Evolutionary conservation across 2,797 vertebrate genomes (phyloP).

Genomic region (Pipistrellus pipistrellus): DNA sequence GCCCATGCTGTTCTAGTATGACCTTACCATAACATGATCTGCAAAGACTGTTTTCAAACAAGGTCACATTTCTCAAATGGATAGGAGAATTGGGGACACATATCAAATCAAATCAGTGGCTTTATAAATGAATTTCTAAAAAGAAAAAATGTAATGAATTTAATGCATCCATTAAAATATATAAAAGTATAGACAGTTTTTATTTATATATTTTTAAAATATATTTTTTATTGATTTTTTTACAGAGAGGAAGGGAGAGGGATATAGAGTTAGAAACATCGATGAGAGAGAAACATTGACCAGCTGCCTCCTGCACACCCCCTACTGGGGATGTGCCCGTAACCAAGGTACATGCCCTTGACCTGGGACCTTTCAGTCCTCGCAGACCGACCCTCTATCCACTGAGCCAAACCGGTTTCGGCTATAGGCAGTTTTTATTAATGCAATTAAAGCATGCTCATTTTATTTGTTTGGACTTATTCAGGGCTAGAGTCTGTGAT

Average conservation of each 20-base stretch:
- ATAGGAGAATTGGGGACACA: not conserved
- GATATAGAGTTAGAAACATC: no score
- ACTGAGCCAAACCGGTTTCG: no score
- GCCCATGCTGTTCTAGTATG: not conserved
- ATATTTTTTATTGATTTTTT: no score
- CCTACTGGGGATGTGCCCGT: no score
- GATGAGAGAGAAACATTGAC: no score
- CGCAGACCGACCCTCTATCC: no score
- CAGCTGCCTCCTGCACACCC: no score
- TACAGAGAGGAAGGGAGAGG: no score
- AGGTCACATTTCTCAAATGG: not conserved
- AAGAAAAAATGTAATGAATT: not conserved
- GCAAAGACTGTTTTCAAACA: not conserved
- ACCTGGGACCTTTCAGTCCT: no score
- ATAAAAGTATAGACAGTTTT: not conserved
- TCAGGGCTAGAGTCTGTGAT: not conserved
- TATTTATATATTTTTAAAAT: no score
- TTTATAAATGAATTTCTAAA: conserved; percentile 2
- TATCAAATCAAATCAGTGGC: not conserved
- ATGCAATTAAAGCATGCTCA: not conserved
- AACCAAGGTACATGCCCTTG: no score
- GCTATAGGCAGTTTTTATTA: not conserved
- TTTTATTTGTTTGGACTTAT: not conserved
- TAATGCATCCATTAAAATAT: not conserved
- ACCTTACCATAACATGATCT: not conserved